These are phyloP conservation scores for Vicugna pacos DNA, from an alignment of 2,113 vertebrate species.

Conservation along the genomic window DNA sequence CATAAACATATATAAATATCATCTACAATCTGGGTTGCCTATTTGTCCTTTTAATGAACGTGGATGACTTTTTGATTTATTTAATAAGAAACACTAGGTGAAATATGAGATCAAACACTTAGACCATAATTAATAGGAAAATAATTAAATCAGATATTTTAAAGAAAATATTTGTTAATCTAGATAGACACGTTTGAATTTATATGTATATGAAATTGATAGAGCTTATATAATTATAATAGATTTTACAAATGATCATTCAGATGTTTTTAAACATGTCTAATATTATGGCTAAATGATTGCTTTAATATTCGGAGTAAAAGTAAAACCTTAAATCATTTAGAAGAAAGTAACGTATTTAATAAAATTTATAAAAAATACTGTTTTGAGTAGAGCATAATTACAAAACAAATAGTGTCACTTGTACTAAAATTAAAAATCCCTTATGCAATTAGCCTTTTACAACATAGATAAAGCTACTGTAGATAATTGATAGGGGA, in stretches of 20 bases:
- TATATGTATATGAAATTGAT: not conserved
- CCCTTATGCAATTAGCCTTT: not conserved
- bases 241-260: not conserved
- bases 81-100: not conserved
- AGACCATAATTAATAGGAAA: not conserved
- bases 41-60: slow-evolving; percentile 5
- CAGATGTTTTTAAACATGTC: not conserved
- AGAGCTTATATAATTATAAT: not conserved
- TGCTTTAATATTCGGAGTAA: not conserved
- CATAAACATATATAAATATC: not conserved
- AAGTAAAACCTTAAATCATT: not conserved
- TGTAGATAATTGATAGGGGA: not conserved
- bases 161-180: slow-evolving; percentile 6
- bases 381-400: not conserved
- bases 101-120: not conserved
- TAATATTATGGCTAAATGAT: not conserved
- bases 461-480: not conserved
- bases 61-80: not conserved
- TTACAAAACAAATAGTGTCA: slow-evolving; percentile 4
- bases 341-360: not conserved
- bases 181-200: not conserved
- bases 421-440: not conserved
- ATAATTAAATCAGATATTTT: not conserved
- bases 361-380: not conserved
- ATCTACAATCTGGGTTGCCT: not conserved